phyloP scores from a whole-genome alignment of 2,797 vertebrate genomes.

The Chrosomus eos region DNA sequence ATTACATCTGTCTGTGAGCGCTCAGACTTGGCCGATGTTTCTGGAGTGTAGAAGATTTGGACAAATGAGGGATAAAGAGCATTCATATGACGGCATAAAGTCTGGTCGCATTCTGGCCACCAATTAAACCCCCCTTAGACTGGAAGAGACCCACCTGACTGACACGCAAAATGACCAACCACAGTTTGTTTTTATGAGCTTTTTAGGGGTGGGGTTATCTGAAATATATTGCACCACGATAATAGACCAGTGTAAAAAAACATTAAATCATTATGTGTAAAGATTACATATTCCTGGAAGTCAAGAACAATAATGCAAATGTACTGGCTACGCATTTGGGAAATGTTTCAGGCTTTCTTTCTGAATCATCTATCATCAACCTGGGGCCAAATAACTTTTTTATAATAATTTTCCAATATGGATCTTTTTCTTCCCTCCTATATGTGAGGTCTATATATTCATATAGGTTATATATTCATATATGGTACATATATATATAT shows the following conservation, averaged over 20 bases:
- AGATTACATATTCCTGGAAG: not conserved
- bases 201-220: not conserved
- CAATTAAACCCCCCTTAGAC: conserved; percentile 15
- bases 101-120: not conserved
- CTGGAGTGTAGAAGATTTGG: not conserved
- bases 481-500: too few species aligned
- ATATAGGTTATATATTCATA: too few species aligned
- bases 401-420: not conserved
- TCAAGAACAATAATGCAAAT: not conserved
- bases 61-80: conserved; percentile 15
- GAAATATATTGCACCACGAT: not conserved
- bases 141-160: not conserved
- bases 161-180: not conserved
- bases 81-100: conserved; percentile 22
- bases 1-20: conserved; percentile 20
- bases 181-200: not conserved
- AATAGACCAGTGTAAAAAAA: not conserved
- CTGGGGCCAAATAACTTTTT: not conserved
- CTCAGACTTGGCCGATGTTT: not conserved
- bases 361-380: not conserved
- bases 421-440: not conserved
- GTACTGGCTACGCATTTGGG: not conserved
- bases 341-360: not conserved
- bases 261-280: not conserved
- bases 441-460: not conserved